Percentiles rank a stretch among this genome's conserved stretches.
phyloP scores from a whole-genome alignment of 2,888 invertebrate genomes.

The Lydus trimaculatus region DNA sequence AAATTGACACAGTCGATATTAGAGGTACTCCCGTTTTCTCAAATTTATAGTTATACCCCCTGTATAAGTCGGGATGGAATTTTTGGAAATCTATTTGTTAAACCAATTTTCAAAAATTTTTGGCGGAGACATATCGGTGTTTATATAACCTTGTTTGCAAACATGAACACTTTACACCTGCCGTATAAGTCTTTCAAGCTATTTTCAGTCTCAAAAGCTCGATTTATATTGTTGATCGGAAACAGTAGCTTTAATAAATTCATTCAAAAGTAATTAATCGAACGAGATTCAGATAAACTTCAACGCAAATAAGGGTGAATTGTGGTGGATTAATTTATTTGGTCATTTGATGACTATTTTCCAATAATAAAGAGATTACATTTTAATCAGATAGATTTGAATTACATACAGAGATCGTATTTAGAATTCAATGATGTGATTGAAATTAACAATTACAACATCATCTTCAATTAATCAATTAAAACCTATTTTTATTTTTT shows the following conservation, averaged over 20 bases:
- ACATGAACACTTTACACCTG: too few relatives aligned
- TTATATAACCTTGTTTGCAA: too few relatives aligned
- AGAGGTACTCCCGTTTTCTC: too few relatives aligned
- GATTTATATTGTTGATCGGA: neutral
- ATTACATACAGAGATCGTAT: neutral
- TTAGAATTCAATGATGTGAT: neutral
- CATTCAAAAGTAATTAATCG: neutral
- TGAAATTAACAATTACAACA: neutral
- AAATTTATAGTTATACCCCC: too few relatives aligned
- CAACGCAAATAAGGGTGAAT: neutral
- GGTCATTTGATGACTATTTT: neutral
- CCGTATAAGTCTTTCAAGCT: too few relatives aligned
- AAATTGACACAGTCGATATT: too few relatives aligned
- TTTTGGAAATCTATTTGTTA: too few relatives aligned
- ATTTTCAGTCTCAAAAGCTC: neutral
- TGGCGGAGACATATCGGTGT: too few relatives aligned
- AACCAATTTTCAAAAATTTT: too few relatives aligned
- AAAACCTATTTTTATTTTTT: too few relatives aligned
- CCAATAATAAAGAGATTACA: constrained; percentile 7
- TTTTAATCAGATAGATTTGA: neutral
- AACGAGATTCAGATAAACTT: neutral
- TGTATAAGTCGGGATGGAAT: too few relatives aligned
- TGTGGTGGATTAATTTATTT: neutral
- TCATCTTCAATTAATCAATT: too few relatives aligned
- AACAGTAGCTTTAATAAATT: neutral